Evolutionary conservation across 2,113 vertebrate species (phyloP), one percentile per base, ranked within the genome.

Genomic region (Trogon melanurus): DNA sequence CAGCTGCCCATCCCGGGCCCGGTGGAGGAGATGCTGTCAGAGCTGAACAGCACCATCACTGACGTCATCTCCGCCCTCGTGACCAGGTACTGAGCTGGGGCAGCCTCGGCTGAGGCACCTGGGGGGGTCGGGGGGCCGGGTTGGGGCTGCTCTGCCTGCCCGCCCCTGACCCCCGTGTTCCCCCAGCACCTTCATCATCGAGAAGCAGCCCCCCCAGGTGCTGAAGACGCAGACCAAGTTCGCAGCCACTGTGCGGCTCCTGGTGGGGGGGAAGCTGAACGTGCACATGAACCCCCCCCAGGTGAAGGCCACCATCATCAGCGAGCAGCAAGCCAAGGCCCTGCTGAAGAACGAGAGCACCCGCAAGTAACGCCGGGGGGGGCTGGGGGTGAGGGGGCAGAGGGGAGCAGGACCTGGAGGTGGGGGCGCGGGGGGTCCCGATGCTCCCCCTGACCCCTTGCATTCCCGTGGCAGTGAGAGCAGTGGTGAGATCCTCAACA

Each of bases 231-330:
- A 99, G 98, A 99, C 99, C 79, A 99, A 99, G 97, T 99, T 99
- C 30, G 99, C 99, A 4, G 99, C 99, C 64, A 99, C 99, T 0
- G 99, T 99, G 94, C 98, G 99, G 88, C 98, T 99, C 76, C 98
- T 99, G 91, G 99, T 99, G 57, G 99, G 99, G 0, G 99, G 99
- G 78, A 99, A 99, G 97, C 94, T 99, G 94, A 99, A 99, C 3
- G 99, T 99, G 91, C 98, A 99, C 97, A 99, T 99, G 99, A 99
- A 99, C 96, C 99, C 99, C 0, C 99, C 99, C 0, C 99, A 99
- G 97, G 99, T 99, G 95, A 99, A 99, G 97, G 99, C 99, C 73
- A 99, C 99, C 97, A 99, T 99, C 97, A 99, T 99, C 96, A 99
- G 99, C 1, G 99, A 99, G 95, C 98, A 99, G 96, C 98, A 98